Evolutionary conservation across 2,113 vertebrate species (phyloP).

Genomic region (Lophochroa leadbeateri): DNA sequence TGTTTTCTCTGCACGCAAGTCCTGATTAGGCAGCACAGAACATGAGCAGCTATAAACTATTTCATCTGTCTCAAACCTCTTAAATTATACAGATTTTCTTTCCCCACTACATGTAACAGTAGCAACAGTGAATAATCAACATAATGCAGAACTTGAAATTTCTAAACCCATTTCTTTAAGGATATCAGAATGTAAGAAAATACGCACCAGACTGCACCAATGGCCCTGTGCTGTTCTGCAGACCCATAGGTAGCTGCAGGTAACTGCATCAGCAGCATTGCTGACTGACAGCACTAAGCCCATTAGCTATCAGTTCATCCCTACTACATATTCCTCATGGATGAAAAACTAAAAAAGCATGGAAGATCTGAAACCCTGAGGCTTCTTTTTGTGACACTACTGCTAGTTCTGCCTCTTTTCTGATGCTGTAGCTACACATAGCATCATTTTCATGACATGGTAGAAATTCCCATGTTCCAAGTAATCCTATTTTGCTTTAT

Average conservation of each 20-base stretch:
- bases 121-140: neutral
- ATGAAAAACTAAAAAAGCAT: neutral
- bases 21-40: neutral
- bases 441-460: neutral
- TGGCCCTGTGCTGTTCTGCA: neutral
- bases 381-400: neutral
- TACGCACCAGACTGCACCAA: neutral
- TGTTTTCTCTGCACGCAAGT: neutral
- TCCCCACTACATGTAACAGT: neutral
- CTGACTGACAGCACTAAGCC: neutral
- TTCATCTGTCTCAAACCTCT: neutral
- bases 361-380: neutral
- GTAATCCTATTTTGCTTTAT: slow-evolving; percentile 47
- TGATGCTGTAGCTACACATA: neutral
- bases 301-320: neutral
- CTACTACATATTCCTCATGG: neutral
- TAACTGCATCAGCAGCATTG: neutral
- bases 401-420: neutral
- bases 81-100: neutral
- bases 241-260: neutral
- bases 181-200: neutral
- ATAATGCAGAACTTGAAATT: neutral
- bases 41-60: neutral
- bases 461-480: slow-evolving; percentile 29
- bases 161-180: neutral